These are phyloP conservation scores for Diglossa cyanea DNA, from an alignment of 2,797 vertebrate genomes.

Conservation along the genomic window DNA sequence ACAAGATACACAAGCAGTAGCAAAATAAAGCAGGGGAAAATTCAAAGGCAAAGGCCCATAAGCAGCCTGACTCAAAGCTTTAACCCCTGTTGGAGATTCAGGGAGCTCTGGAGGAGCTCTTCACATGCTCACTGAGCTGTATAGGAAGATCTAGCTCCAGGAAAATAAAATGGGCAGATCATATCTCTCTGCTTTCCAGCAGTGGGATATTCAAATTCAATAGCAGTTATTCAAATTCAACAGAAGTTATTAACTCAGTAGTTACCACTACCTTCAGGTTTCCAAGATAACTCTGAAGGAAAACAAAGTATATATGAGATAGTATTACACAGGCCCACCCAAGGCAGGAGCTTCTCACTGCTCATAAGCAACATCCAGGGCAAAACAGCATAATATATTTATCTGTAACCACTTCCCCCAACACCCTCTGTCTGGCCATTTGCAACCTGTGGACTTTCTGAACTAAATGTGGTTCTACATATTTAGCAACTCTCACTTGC, in stretches of 20 bases:
- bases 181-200: background rate
- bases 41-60: background rate
- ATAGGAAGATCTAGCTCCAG: background rate
- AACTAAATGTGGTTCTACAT: background rate
- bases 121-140: background rate
- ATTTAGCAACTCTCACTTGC: background rate
- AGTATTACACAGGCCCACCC: background rate
- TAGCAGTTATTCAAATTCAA: background rate
- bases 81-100: background rate
- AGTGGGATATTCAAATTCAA: background rate
- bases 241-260: background rate
- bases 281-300: background rate
- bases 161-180: background rate
- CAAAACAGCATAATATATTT: background rate
- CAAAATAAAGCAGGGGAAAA: background rate
- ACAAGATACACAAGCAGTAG: background rate
- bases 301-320: background rate
- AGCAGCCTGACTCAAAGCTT: background rate
- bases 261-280: background rate
- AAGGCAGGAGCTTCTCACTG: background rate
- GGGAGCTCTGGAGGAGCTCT: background rate
- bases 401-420: background rate
- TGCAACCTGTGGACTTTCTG: background rate
- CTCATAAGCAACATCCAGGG: background rate
- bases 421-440: background rate